phyloP scores from a whole-genome alignment of 2,113 vertebrate genomes.

The Typhlomys cinereus region DNA sequence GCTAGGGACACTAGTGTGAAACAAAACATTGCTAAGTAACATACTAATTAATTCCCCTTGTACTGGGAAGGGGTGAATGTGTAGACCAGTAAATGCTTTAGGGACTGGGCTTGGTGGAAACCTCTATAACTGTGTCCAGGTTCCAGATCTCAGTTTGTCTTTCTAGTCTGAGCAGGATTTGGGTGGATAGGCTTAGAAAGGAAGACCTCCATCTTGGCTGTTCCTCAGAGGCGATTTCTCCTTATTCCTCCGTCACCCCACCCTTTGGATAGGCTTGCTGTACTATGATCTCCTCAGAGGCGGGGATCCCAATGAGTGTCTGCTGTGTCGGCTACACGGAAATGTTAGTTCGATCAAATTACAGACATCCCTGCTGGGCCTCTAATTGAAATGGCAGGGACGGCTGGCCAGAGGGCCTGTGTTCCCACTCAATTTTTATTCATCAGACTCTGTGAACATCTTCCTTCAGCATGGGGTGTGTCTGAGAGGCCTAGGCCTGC shows the following conservation, averaged over 20 bases:
- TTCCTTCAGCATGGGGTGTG: not conserved
- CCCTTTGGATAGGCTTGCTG: not conserved
- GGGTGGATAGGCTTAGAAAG: not conserved
- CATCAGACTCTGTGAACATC: not conserved
- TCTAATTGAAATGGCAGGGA: not conserved
- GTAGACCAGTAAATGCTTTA: not conserved
- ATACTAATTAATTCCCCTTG: too few relatives aligned
- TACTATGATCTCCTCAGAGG: not conserved
- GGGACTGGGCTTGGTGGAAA: not conserved
- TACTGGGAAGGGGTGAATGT: not conserved
- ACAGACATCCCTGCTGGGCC: not conserved
- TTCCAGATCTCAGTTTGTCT: not conserved
- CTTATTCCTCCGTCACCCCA: not conserved
- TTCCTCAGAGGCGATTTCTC: not conserved
- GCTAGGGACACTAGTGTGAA: not conserved
- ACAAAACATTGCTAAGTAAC: not conserved
- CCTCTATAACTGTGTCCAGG: not conserved
- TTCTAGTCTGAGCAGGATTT: not conserved
- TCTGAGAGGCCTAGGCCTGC: not conserved
- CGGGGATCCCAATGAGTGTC: not conserved
- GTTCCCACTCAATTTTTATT: not conserved
- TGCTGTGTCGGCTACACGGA: not conserved
- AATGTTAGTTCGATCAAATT: not conserved
- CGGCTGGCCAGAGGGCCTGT: not conserved
- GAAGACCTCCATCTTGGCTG: not conserved